Base-by-base conservation (phyloP, 2,797 vertebrate species). In the Alosa sapidissima region DNA sequence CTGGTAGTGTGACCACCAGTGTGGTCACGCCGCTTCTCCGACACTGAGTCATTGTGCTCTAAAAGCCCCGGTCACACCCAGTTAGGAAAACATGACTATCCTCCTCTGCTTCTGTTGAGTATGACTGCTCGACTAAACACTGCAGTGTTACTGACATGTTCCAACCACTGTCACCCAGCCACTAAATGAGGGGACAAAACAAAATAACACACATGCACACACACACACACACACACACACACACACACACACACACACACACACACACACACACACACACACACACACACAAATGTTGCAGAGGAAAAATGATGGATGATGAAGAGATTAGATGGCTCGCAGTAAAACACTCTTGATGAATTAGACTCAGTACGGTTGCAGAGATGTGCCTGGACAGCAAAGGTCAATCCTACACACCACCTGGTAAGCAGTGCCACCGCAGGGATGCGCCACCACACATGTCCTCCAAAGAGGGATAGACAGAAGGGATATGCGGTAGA, bases 11-110 rank as follows among this genome's bases (percentile, higher is more conserved):
- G 72, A 78, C 36, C 33, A 41, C 68, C 72, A 78, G 16, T 47
- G 68, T 75, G 41, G 72, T 78, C 72, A 78, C 72, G 45, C 72
- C 47, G 36, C 36, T 75, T 75, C 36, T 19, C 36, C 72, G 28
- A 78, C 36, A 78, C 72, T 78, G 72, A 78, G 72, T 78, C 72
- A 78, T 78, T 78, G 72, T 78, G 36, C 72, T 78, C 41, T 78
- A 78, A 78, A 78, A 19, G 16, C 41, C 72, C 5, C 2, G 72
- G 72, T 21, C 41, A 78, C 36, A 78, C 72, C 72, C 72, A 6
- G 14, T 47, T 47, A 78, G 72, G 41, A 78, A 78, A 78, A 78
- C 72, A 78, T 78, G 72, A 45, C 19, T 36, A 19, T 78, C 41
- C 72, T 78, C 65, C 65, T 16, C 52, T 19, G 52, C 13, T 51